Percentiles rank a stretch among this genome's conserved stretches.
phyloP scores from a whole-genome alignment of 1,140 invertebrate species.

The Temnothorax longispinosus region DNA sequence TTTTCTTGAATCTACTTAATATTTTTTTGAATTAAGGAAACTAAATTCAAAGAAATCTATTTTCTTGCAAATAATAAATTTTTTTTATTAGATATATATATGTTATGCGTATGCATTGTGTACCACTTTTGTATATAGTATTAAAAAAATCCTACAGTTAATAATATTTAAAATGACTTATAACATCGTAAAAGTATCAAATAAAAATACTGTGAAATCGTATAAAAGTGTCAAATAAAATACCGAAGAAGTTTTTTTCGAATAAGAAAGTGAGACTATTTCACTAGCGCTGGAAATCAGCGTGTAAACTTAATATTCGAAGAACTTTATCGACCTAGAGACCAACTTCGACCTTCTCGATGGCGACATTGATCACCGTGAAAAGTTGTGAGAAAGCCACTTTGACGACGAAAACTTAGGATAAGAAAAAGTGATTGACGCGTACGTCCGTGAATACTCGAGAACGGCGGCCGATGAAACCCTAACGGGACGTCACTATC shows the following conservation, averaged over 20 bases:
- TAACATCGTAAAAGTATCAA: not conserved
- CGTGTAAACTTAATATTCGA: slow-evolving; percentile 12
- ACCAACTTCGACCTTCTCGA: not conserved
- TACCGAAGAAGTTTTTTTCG: not conserved
- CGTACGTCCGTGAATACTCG: not conserved
- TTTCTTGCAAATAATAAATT: too few relatives aligned
- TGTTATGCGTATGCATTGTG: not conserved
- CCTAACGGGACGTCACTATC: slow-evolving; percentile 24
- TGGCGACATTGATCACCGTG: slow-evolving; percentile 2
- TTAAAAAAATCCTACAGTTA: not conserved
- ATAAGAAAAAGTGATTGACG: slow-evolving; percentile 40
- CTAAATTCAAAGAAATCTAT: too few relatives aligned
- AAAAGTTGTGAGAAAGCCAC: slow-evolving; percentile 18
- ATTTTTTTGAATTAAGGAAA: too few relatives aligned
- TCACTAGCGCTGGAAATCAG: not conserved
- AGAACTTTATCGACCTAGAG: slow-evolving; percentile 18
- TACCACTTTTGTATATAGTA: not conserved
- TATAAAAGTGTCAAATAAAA: not conserved
- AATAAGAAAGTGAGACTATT: not conserved
- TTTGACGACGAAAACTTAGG: slow-evolving; percentile 31
- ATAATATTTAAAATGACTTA: not conserved
- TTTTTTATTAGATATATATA: not conserved
- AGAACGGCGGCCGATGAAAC: not conserved
- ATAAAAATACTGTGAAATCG: not conserved
- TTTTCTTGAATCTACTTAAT: too few relatives aligned